These are phyloP conservation scores for Amblyraja radiata DNA, from an alignment of 2,797 vertebrate species.

Conservation along the genomic window DNA sequence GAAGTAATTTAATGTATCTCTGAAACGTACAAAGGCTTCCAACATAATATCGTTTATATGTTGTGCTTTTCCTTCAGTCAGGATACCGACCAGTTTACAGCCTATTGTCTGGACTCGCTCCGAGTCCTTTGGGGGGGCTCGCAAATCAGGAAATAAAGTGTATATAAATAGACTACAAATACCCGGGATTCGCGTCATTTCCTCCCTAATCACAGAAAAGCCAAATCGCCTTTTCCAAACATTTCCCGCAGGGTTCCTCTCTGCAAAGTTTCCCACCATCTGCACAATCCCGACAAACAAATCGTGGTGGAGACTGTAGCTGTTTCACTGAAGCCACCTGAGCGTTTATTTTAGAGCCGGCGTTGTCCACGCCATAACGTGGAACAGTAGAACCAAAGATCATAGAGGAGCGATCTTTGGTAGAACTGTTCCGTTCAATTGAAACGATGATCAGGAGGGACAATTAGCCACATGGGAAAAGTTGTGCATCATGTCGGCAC, in stretches of 20 bases:
- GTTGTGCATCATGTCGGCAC: not conserved
- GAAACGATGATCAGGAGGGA: not conserved
- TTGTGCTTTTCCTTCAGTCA: not conserved
- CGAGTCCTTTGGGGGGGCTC: constrained; percentile 57
- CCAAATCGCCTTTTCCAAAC: constrained; percentile 6
- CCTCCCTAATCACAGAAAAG: constrained; percentile 32
- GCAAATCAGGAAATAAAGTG: constrained; percentile 66
- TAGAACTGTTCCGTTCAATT: not conserved
- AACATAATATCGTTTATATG: not conserved
- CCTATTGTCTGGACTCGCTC: constrained; percentile 18
- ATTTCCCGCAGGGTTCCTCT: constrained; percentile 20
- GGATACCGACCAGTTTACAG: not conserved
- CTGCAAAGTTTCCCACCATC: constrained; percentile 9
- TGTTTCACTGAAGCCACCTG: not conserved
- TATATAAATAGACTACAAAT: constrained; percentile 51
- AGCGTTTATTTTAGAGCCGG: not conserved
- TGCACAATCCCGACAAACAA: not conserved
- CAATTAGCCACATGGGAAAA: not conserved
- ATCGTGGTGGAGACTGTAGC: not conserved
- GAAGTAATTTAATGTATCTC: not conserved
- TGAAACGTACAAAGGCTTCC: not conserved
- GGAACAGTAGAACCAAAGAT: not conserved
- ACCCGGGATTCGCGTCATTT: constrained; percentile 34
- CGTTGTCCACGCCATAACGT: not conserved
- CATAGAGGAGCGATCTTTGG: too few relatives aligned